These are phyloP conservation scores for Luffia ferchaultella DNA, from an alignment of 2,888 invertebrate genomes.

Conservation along the genomic window DNA sequence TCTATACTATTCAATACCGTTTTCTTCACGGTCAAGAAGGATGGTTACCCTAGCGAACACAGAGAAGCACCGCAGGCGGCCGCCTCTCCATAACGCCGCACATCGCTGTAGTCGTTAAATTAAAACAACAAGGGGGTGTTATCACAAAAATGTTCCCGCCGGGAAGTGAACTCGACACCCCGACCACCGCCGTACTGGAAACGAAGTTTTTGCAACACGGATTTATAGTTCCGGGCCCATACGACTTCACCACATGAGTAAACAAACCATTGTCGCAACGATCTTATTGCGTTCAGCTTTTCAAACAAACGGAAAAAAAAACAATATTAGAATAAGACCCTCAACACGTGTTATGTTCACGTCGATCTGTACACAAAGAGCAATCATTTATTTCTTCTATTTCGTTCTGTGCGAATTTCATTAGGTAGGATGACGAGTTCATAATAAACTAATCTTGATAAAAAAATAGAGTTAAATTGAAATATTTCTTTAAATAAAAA, in stretches of 20 bases:
- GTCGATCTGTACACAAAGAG: no score
- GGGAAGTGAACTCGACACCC: slow-evolving; percentile 15
- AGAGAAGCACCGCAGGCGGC: not conserved
- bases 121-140: not conserved
- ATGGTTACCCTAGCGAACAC: not conserved
- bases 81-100: not conserved
- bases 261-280: not conserved
- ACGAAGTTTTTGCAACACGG: slow-evolving; percentile 6
- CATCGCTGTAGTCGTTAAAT: not conserved
- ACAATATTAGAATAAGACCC: not conserved
- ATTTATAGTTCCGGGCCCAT: slow-evolving; percentile 44
- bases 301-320: not conserved
- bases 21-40: no score
- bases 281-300: no score
- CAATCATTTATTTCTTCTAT: no score
- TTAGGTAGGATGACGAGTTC: no score
- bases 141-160: slow-evolving; percentile 3
- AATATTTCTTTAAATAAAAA: no score
- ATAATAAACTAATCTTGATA: no score
- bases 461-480: no score
- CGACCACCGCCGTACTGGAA: slow-evolving; percentile 30
- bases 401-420: no score
- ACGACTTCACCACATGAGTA: not conserved
- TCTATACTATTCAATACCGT: no score
- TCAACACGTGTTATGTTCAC: slow-evolving; percentile 29